Percentiles rank a stretch among this genome's conserved stretches.
Conservation (phyloP, 1,140 invertebrate genomes). For the Zaprionus capensis region DNA sequence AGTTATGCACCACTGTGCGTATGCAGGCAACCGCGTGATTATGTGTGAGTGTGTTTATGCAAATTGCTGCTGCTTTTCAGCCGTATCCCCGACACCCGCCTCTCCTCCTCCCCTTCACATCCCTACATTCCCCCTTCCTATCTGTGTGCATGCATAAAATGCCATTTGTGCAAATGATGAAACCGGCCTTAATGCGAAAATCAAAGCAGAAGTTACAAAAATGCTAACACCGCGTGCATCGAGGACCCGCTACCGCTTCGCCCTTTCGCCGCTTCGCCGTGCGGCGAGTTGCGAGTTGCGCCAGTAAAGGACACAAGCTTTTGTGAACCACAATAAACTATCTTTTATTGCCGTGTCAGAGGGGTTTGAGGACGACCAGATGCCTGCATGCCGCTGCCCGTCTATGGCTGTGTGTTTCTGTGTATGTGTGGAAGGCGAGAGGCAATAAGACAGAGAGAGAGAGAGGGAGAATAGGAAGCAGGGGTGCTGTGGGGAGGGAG, state of each 20-base stretch:
- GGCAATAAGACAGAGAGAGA: not conserved
- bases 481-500: too few relatives aligned
- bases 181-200: conserved; percentile 5
- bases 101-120: not conserved
- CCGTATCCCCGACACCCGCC: not conserved
- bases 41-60: not conserved
- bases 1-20: not conserved
- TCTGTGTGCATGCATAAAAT: not conserved
- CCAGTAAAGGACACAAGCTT: conserved; percentile 14
- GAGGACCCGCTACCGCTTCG: too few relatives aligned
- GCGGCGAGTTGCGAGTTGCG: not conserved
- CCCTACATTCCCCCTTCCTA: too few relatives aligned
- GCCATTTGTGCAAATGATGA: conserved; percentile 3
- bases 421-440: conserved; percentile 4
- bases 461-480: too few relatives aligned
- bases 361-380: not conserved
- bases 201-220: conserved; percentile 7
- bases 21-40: not conserved
- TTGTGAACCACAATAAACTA: conserved; percentile 65
- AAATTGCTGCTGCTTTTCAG: not conserved
- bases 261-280: not conserved
- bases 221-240: not conserved
- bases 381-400: not conserved
- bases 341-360: conserved; percentile 59
- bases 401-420: not conserved